Base-by-base conservation (phyloP, 2,797 vertebrate genomes). In the Columba guinea region DNA sequence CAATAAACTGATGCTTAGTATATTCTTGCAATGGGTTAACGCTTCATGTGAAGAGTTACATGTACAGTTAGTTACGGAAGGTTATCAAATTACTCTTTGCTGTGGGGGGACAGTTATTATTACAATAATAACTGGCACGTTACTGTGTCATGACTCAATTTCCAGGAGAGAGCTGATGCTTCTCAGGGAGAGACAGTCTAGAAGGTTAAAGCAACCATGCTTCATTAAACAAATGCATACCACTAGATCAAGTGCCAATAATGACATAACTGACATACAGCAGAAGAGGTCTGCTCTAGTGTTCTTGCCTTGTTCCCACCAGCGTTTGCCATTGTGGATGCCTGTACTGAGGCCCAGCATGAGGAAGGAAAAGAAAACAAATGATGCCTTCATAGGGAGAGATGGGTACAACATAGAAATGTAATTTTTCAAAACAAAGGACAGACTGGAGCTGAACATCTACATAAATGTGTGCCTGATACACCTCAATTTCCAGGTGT, bases 171-270 rank as follows among this genome's bases (percentile, higher is more conserved):
- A 94, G 67, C 71, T 75, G 81, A 94, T 91, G 92, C 77, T 96
- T 94, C 94, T 96, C 41, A 4, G 90, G 96, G 96, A 97, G 95
- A 93, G 76, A 92, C 89, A 91, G 71, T 91, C 95, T 93, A 52
- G 86, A 97, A 97, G 96, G 97, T 96, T 97, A 97, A 97, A 97
- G 96, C 92, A 96, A 96, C 95, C 92, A 97, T 84, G 97, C 91
- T 88, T 97, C 97, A 97, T 98, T 98, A 97, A 97, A 96, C 96
- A 97, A 92, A 97, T 93, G 94, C 37, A 34, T 90, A 78, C 87
- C 92, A 93, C 92, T 97, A 96, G 92, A 97, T 97, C 97, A 97
- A 96, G 92, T 95, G 92, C 93, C 94, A 97, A 96, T 95, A 97
- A 96, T 77, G 93, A 64, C 96, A 94, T 75, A 94, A 84, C 35